Evolutionary conservation across 2,113 vertebrate species (phyloP).

Genomic region (Platysternon megacephalum): DNA sequence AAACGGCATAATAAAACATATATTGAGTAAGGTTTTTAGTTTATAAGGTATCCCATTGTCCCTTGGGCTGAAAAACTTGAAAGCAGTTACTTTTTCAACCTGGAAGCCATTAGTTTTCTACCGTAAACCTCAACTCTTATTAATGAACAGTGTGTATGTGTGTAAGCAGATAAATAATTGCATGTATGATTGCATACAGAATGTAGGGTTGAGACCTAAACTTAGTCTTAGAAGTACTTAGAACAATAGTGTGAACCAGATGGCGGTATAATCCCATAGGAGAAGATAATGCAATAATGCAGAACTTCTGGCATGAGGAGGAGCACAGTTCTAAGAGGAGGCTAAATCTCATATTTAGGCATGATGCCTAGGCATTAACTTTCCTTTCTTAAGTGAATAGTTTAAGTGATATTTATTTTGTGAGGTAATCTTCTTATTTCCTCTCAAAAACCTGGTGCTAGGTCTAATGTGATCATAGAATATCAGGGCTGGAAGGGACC

Average conservation of each 20-base stretch:
- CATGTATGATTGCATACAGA: neutral
- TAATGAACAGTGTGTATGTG: neutral
- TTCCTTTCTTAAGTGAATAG: slow-evolving; percentile 52
- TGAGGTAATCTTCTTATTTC: slow-evolving; percentile 66
- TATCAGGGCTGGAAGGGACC: too few species aligned
- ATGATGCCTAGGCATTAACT: slow-evolving; percentile 58
- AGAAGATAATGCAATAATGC: slow-evolving; percentile 36
- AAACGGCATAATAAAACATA: slow-evolving; percentile 26
- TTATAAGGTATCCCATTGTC: slow-evolving; percentile 5
- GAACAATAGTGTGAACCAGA: slow-evolving; percentile 69
- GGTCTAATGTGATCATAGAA: neutral
- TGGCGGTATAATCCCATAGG: slow-evolving; percentile 36
- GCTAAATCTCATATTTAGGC: slow-evolving; percentile 63
- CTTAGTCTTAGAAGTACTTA: slow-evolving; percentile 29
- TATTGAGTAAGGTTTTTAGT: neutral
- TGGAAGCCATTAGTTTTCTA: slow-evolving; percentile 26
- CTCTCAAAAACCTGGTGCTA: slow-evolving; percentile 8
- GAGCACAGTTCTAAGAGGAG: slow-evolving; percentile 43
- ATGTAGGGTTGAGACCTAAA: neutral
- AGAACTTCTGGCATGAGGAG: slow-evolving; percentile 57
- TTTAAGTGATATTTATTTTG: slow-evolving; percentile 67
- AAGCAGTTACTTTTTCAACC: neutral
- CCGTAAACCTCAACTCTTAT: slow-evolving; percentile 19
- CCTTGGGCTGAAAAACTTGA: slow-evolving; percentile 7
- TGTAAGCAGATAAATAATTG: slow-evolving; percentile 11